Percentiles rank a stretch among this genome's conserved stretches.
Conservation (phyloP, 2,888 invertebrate genomes). For the Nomada flava region DNA sequence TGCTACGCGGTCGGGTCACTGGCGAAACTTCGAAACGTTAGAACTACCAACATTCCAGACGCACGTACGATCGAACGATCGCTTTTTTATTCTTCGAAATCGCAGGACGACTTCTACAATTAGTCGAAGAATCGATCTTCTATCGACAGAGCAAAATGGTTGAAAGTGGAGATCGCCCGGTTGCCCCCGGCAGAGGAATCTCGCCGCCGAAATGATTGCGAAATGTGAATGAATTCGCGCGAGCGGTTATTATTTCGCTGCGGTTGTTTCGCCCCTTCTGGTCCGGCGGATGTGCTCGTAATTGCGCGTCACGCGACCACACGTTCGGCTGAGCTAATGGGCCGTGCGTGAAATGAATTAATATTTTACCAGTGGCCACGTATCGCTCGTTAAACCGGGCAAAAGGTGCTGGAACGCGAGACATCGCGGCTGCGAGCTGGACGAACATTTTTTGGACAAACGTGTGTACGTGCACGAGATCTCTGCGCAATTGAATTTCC, state of each 20-base stretch:
- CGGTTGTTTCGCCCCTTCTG: conserved; percentile 31
- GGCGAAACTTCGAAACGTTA: neutral
- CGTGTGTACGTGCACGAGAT: no score
- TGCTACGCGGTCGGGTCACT: neutral
- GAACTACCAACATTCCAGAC: conserved; percentile 13
- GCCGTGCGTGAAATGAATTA: conserved; percentile 43
- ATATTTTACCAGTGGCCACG: conserved; percentile 24
- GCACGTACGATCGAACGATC: neutral
- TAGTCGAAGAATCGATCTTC: neutral
- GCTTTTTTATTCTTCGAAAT: neutral
- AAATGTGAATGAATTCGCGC: conserved; percentile 8
- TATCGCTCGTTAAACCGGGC: conserved; percentile 34
- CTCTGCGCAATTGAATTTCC: no score
- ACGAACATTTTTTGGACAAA: no score
- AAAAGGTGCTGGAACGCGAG: neutral
- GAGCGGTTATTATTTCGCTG: conserved; percentile 34
- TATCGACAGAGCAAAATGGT: no score
- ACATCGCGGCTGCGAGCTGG: no score
- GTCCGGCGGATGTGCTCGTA: conserved; percentile 19
- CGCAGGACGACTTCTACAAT: conserved; percentile 6
- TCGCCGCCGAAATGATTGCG: neutral
- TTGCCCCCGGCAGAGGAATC: neutral
- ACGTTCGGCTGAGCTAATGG: conserved; percentile 29
- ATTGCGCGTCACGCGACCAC: conserved; percentile 35
- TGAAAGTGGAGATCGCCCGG: neutral